Base-by-base conservation (phyloP, 23 tunicate species). In the Ascidia mentula region DNA sequence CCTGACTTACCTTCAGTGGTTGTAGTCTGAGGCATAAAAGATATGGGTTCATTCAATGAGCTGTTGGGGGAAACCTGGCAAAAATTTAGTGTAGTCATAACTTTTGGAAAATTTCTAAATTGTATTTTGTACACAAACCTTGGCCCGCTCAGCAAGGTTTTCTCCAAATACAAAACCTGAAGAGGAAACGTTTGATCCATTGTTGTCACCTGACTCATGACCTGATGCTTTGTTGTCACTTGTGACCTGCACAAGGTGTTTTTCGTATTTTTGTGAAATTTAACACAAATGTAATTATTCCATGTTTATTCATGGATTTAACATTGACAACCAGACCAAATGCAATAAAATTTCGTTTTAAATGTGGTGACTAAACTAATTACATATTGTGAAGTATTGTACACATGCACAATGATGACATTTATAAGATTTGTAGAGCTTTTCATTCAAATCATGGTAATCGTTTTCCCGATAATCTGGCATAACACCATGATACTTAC, bases 71-170 rank as follows among this genome's bases (percentile, higher is more conserved):
- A 40, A 34, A 79, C 83, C 75, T 79, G 65, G 53, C 15, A 15
- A 42, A 15, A 42, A 42, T 9, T 42, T 37, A 31, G 12, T 36
- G 18, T 30, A 34, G 12, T 13, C 45, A 0, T 24, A 18, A 36
- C 83, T 18, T 17, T 12, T 36, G 28, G 13, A 20, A 40, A 40
- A 15, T 33, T 45, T 0, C 18, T 17, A 34, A 13, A 74, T 69
- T 18, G 20, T 69, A 0, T 17, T 32, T 69, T 31, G 17, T 18
- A 30, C 31, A 73, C 40, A 12, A 17, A 92, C 88, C 90, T 92
- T 92, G 74, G 84, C 92, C 35, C 97, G 72, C 38, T 87, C 92
- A n/a, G 97, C 85, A 38, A 92, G 78, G 46, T 92, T 92, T 75
- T 87, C 82, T 13, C 97, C 97, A 46, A 92, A 92, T 0, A 92